Evolutionary conservation across 2,113 vertebrate species (phyloP), one percentile per base, ranked within the genome.

Genomic region (Montifringilla adamsi): DNA sequence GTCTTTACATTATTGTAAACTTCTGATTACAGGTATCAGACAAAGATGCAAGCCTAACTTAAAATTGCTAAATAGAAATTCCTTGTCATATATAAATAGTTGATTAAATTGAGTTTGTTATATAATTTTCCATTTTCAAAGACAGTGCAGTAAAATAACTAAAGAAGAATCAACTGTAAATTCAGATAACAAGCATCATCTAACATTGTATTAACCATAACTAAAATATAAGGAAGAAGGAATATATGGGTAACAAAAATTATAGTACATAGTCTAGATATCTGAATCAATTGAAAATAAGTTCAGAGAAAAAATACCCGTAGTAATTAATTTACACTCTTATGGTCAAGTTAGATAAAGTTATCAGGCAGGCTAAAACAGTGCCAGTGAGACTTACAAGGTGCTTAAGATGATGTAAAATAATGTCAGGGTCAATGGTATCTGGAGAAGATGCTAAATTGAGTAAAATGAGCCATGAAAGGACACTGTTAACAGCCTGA

Each of bases 401-500:
- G 79, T 56, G 69, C 49, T 96, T 84, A 87, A 87, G 70, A 69
- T 41, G 75, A 90, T 94, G 83, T 80, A 92, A 92, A 94, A 89
- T 81, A 46, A 89, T 89, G 63, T 78, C 56, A 90, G 83, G 93
- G 83, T 94, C 94, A 95, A 78, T 77, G 47, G 28, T 73, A 94
- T 70, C 77, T 90, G 41, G 41, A 94, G 76, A 91, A 91, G 66
- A 80, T 62, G 35, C 73, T 89, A 94, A 89, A 96, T 47, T 87
- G 89, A 89, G 77, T 72, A 97, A 97, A 97, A 97, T 95, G 94
- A 96, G 39, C 87, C 89, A 83, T 96, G 94, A 96, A 96, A 96
- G 85, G 67, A 89, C 87, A 62, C 20, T 93, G 82, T 91, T 96
- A 96, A 81, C 74, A 92, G 70, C 49, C 69, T 87, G 85, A 92